Evolutionary conservation across 1,140 invertebrate species (phyloP), one percentile per base, ranked within the genome.

Genomic region (Drosophila ohnishii): DNA sequence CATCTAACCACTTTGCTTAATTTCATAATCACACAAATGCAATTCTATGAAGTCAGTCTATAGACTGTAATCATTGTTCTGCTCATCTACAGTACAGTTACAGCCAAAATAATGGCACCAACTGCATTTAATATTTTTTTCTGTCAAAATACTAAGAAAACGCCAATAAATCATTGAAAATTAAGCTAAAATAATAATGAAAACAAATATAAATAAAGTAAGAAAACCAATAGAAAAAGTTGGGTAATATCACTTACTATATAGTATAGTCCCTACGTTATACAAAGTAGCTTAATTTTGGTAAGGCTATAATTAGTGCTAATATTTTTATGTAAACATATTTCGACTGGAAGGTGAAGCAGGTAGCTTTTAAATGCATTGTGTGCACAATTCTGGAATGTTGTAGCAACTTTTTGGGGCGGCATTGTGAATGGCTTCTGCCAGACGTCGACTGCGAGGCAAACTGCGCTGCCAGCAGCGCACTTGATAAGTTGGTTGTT

Each of bases 371-470:
- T 14, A 10, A 35, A 19, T 34, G 30, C 30, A 51, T 34, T 51
- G n/a, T 19, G 48, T 73, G 82, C 42, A 67, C 47, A 67, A 71
- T 53, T 60, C 42, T 67, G 60, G 78, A 86, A 76, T 79, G 60
- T 87, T 86, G 78, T 75, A 58, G 82, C 83, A 70, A 66, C 78
- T 51, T 78, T 79, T 82, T 60, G 50, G 63, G 70, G 66, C 70
- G 86, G 75, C 79, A 69, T 87, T 79, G 82, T 76, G 84, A 87
- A 73, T 87, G 83, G 48, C 60, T 30, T 39, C 55, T 65, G 47
- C 1, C 10, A 39, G 57, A 22, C 44, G 40, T 19, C 30, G 57
- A 61, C 72, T 61, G 55, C 42, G 48, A 19, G 16, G 40, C 9
- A 44, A 44, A 63, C 40, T 63, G 57, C 58, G 59, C 57, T 67